Base-by-base conservation (phyloP, 2,113 vertebrate species). In the Gallinago paraguaiae region DNA sequence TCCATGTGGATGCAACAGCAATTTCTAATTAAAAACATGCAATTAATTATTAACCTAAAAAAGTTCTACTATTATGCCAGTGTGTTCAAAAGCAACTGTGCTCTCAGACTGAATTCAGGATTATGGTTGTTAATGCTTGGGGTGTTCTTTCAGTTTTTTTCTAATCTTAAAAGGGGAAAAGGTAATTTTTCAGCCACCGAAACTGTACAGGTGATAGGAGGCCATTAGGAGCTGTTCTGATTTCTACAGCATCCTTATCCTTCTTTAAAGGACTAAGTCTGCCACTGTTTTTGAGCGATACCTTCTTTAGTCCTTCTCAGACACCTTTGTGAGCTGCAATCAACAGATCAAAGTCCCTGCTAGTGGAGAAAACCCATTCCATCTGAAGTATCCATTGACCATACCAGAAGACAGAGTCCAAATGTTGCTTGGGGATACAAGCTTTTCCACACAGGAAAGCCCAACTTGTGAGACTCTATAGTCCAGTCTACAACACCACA, bases 11-110 rank as follows among this genome's bases (percentile, higher is more conserved):
- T 48, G 90, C 85, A 96, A 90, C 70, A 94, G 94, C 60, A 59
- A 88, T 93, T 96, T 95, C 93, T 97, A 96, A 97, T 94, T 96
- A 97, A 96, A 95, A 93, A 37, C 81, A 78, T 8, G 41, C 83
- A 86, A 93, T 97, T 96, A 95, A 97, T 97, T 96, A 96, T 96
- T 96, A 95, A 96, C 76, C 46, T 76, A 39, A 88, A 85, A 74
- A 86, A 64, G 60, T 82, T 80, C 64, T 56, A 46, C 48, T 51
- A 27, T 75, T 87, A 91, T 83, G 95, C 64, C 81, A 78, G 72
- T 0, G 0, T 28, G 81, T 46, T 91, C 27, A 82, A 86, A 93
- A 59, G 85, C 31, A 33, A 88, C 50, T 8, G 15, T 39, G 61
- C 53, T 89, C 83, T 86, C 82, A 4, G 9, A 86, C n/a, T 54